These are phyloP conservation scores for Drosophila lacertosa DNA, from an alignment of 1,140 invertebrate species.

Conservation along the genomic window DNA sequence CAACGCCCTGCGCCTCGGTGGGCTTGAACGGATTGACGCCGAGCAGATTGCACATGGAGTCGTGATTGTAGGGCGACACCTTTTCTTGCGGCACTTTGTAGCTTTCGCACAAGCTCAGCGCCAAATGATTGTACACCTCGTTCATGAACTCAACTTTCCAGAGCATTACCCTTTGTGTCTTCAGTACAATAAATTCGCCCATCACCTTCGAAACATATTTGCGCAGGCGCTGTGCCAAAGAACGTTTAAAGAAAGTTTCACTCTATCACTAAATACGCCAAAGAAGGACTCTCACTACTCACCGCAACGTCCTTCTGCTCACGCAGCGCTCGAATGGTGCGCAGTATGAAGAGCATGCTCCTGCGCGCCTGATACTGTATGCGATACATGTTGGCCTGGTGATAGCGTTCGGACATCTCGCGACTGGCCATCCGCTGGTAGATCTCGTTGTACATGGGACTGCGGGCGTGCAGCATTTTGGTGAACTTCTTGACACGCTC, in stretches of 20 bases:
- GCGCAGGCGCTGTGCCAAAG: conserved; percentile 33
- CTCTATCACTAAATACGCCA: too few relatives aligned
- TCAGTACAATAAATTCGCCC: conserved; percentile 69
- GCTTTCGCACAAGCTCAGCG: conserved; percentile 54
- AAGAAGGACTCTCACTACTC: too few relatives aligned
- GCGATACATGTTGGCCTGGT: conserved; percentile 55
- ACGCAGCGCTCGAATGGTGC: conserved; percentile 47
- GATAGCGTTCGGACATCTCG: conserved; percentile 1
- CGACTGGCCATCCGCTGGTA: conserved; percentile 22
- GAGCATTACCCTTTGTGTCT: conserved; percentile 72
- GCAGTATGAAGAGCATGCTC: conserved; percentile 68
- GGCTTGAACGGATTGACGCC: conserved; percentile 40
- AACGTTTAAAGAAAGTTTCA: too few relatives aligned
- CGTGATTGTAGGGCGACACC: conserved; percentile 53
- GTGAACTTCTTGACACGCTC: conserved; percentile 40
- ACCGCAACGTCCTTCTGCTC: conserved; percentile 47
- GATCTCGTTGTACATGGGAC: conserved; percentile 69
- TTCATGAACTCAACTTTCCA: conserved; percentile 79
- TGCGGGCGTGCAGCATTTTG: conserved; percentile 71
- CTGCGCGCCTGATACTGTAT: conserved; percentile 76
- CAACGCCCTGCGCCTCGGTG: conserved; percentile 42
- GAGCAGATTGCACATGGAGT: conserved; percentile 59
- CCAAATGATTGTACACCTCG: conserved; percentile 78
- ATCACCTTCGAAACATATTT: conserved; percentile 67
- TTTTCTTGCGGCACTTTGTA: conserved; percentile 38